Evolutionary conservation across 2,797 vertebrate species (phyloP), one percentile per base, ranked within the genome.

Genomic region (Amblyraja radiata): DNA sequence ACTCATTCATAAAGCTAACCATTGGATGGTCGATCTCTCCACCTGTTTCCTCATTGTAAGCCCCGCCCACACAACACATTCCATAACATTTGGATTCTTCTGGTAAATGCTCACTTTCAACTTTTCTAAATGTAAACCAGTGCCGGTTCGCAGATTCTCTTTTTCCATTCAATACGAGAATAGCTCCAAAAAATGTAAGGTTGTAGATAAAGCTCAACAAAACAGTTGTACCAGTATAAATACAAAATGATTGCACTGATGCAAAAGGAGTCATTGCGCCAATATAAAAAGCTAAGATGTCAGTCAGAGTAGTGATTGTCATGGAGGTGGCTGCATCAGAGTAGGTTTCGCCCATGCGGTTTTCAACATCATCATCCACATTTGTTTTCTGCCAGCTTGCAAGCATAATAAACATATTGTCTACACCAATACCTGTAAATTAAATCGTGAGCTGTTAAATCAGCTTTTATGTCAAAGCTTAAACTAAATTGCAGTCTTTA

Each of bases 391-490:
- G 97, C 98, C 98, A 98, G 95, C 96, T 96, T 93, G 97, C 96
- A 46, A 98, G 96, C 96, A 98, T 95, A 95, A 98, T 97, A 94
- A 98, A 98, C 97, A 98, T 97, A 93, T 98, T 97, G 94, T 98
- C 97, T 1, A 98, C 95, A 0, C 97, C 97, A 94, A 98, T 97
- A 93, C 98, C 98, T 98, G 93, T 65, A 94, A 92, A 93, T 94
- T 61, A 93, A 86, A 86, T 61, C 0, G 10, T n/a, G 83, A 86
- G 25, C 46, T 58, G 58, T n/a, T 28, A 61, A 86, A n/a, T 86
- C 23, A 86, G 54, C 11, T 2, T 58, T 58, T 61, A 28, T 5
- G 16, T 86, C 4, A n/a, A n/a, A 23, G 25, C 28, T 58, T n/a
- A n/a, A 13, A 54, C 0, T 28, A n/a, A 86, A 86, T 5, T 86